Evolutionary conservation across 2,113 vertebrate species (phyloP).

Genomic region (Zosterops borbonicus): DNA sequence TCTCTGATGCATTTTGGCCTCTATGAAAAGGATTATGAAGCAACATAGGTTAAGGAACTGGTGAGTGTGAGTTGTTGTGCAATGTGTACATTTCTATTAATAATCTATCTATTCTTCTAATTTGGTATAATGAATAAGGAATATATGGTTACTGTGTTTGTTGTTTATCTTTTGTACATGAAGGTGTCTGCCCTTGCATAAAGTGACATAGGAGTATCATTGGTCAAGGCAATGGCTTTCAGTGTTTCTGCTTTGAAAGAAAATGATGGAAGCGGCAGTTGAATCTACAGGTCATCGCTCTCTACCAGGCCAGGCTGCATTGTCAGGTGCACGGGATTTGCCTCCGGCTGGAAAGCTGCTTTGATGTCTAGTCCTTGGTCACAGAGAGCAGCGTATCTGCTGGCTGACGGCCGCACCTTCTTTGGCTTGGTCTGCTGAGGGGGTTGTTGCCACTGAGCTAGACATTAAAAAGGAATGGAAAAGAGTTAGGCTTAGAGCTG

Average conservation of each 20-base stretch:
- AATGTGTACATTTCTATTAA: conserved; percentile 67
- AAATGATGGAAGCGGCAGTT: neutral
- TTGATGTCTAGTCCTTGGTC: conserved; percentile 97
- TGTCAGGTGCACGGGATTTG: conserved; percentile 82
- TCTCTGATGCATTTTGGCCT: conserved; percentile 56
- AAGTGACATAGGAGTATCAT: conserved; percentile 66
- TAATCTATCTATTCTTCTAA: conserved; percentile 69
- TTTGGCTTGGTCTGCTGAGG: conserved; percentile 88
- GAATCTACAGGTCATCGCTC: conserved; percentile 91
- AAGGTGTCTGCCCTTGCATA: conserved; percentile 73
- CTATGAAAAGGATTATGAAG: conserved; percentile 53
- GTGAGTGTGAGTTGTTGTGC: conserved; percentile 71
- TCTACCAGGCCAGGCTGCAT: conserved; percentile 86
- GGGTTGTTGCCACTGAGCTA: conserved; percentile 95
- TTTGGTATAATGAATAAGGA: conserved; percentile 74
- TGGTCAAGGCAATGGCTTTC: conserved; percentile 72
- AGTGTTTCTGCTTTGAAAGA: conserved; percentile 65
- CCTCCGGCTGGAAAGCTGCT: conserved; percentile 96
- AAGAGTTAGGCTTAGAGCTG: neutral
- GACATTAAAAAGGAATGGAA: neutral
- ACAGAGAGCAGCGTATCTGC: conserved; percentile 94
- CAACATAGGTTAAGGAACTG: conserved; percentile 49
- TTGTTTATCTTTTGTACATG: conserved; percentile 67
- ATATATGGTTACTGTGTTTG: conserved; percentile 69
- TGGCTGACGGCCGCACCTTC: conserved; percentile 93